Conservation (phyloP, 2,888 invertebrate genomes). For the Bellardia bayeri region DNA sequence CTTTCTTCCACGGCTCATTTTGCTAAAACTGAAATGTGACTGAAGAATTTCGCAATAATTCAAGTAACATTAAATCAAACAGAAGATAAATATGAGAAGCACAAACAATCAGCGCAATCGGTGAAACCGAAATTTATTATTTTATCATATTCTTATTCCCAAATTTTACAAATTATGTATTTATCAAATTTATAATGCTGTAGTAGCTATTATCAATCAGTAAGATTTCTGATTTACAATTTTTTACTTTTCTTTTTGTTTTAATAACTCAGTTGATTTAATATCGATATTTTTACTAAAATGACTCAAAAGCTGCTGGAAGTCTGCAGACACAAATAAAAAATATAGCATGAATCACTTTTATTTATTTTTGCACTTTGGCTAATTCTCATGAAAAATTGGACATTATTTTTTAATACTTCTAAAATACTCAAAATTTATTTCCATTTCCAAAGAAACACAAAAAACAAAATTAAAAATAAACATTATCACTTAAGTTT, state of each 20-base stretch:
- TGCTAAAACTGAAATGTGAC: too few species aligned
- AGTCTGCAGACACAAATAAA: background rate
- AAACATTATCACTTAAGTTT: background rate
- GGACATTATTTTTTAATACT: conserved; percentile 16
- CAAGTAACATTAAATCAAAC: too few species aligned
- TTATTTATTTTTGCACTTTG: conserved; percentile 25
- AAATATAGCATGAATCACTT: conserved; percentile 24
- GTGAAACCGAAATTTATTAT: too few species aligned
- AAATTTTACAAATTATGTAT: too few species aligned
- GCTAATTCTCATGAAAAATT: conserved; percentile 45
- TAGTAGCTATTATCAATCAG: too few species aligned
- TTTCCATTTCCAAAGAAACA: conserved; percentile 19
- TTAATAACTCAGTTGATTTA: background rate
- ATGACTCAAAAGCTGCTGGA: conserved; percentile 46
- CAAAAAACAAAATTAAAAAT: background rate
- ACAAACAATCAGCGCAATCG: too few species aligned
- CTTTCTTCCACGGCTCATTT: too few species aligned
- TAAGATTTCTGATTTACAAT: too few species aligned
- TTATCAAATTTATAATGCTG: too few species aligned
- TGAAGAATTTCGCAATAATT: too few species aligned
- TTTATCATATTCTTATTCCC: too few species aligned
- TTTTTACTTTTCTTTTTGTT: background rate
- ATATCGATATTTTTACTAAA: conserved; percentile 6
- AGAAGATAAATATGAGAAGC: too few species aligned
- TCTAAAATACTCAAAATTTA: conserved; percentile 21